phyloP scores from a whole-genome alignment of 2,888 invertebrate genomes.

The Ethmia dodecea region DNA sequence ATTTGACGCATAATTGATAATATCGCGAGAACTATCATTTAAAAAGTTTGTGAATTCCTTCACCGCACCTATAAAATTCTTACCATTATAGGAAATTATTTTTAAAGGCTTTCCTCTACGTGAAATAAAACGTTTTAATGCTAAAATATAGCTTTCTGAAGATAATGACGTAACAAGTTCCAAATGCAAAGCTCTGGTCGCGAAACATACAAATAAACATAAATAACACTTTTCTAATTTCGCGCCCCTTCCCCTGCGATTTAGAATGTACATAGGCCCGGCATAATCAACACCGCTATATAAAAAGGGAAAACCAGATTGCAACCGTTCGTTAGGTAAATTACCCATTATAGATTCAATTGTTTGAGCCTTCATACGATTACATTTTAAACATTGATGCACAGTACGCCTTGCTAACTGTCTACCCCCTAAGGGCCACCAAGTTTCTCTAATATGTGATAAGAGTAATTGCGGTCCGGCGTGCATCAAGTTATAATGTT shows the following conservation, averaged over 20 bases:
- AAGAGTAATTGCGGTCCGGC: constrained; percentile 6
- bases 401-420: constrained; percentile 13
- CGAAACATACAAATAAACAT: constrained; percentile 21
- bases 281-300: constrained; percentile 22
- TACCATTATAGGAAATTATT: too few species aligned
- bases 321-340: constrained; percentile 18
- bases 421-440: constrained; percentile 18
- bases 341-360: constrained; percentile 18
- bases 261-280: constrained; percentile 20
- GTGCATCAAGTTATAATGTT: constrained; percentile 4
- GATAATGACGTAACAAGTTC: constrained; percentile 19
- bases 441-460: constrained; percentile 3
- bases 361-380: constrained; percentile 12
- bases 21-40: too few species aligned
- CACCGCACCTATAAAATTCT: too few species aligned
- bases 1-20: too few species aligned
- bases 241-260: constrained; percentile 20
- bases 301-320: constrained; percentile 18
- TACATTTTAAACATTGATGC: constrained; percentile 13
- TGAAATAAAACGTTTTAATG: constrained; percentile 22
- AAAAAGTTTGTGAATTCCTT: too few species aligned
- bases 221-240: constrained; percentile 20
- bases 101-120: too few species aligned
- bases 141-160: constrained; percentile 17
- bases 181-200: constrained; percentile 20